These are phyloP conservation scores for Cynopterus sphinx DNA, from an alignment of 2,797 vertebrate species.

Conservation along the genomic window DNA sequence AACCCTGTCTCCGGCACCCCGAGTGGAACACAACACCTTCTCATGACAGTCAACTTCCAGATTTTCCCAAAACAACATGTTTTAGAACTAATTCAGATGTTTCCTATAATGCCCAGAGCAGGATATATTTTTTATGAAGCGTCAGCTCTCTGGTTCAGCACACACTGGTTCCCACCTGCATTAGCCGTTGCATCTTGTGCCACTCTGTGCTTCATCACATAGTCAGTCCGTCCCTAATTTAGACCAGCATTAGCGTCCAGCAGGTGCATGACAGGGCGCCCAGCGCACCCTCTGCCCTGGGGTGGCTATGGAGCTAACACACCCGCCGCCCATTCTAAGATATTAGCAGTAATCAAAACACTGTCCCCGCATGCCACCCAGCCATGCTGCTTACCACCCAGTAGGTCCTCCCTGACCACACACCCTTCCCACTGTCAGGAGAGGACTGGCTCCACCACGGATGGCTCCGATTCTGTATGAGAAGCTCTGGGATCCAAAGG, in stretches of 20 bases:
- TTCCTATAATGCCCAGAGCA: neutral
- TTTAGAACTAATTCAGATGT: neutral
- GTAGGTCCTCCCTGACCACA: neutral
- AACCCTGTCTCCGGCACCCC: neutral
- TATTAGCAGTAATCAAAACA: slow-evolving; percentile 8
- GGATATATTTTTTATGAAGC: neutral
- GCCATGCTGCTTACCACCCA: neutral
- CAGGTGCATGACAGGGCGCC: neutral
- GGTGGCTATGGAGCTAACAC: slow-evolving; percentile 30
- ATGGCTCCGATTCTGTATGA: neutral
- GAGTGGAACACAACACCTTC: neutral
- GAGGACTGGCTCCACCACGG: neutral
- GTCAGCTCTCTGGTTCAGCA: neutral
- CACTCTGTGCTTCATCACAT: neutral
- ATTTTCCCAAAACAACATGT: neutral
- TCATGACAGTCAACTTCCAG: neutral
- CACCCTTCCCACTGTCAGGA: neutral
- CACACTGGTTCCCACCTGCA: neutral
- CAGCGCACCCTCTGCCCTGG: neutral
- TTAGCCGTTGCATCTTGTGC: neutral
- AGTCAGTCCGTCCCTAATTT: neutral
- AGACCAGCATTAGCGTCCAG: neutral
- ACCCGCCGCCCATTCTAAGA: neutral
- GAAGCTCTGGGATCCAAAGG: neutral
- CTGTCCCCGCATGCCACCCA: neutral